Evolutionary conservation across 2,888 invertebrate genomes (phyloP), one percentile per base, ranked within the genome.

Genomic region (Troides helena): DNA sequence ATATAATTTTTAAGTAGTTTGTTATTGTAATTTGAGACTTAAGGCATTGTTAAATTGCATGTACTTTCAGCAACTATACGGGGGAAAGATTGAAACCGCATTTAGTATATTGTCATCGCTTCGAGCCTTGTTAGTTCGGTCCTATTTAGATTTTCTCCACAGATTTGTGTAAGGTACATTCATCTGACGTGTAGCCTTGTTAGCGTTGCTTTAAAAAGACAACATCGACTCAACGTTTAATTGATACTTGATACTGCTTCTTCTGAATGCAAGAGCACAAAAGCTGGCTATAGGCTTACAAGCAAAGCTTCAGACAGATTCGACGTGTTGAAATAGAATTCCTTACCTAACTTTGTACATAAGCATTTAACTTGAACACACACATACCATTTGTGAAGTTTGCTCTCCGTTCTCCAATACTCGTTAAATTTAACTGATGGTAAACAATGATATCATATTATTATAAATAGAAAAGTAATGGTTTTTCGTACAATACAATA

Each of bases 191-290:
- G 53, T n/a, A 53, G 7, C n/a, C 53, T 53, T 53, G 53, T 53
- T 53, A 53, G 53, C 53, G n/a, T 53, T n/a, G 53, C 53, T 53
- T 53, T n/a, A 7, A n/a, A 53, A 53, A 53, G 53, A 53, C 53
- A 53, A 53, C 53, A 53, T 53, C 12, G 46, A 17, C n/a, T 53
- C 53, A 18, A n/a, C 53, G 53, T 53, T 53, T 53, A 53, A 53
- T 53, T 53, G 53, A 53, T 53, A 53, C 53, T 53, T 53, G 53
- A 53, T 53, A 61, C 36, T 39, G 46, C 5, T 62, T 23, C 62
- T 62, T 46, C 12, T 62, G 43, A 46, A 62, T 50, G 62, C 62
- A 23, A 21, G 23, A 62, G 21, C n/a, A 46, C 62, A 25, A 62
- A 62, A 6, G 46, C 62, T 23, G 10, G 36, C 3, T 61, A 10